Evolutionary conservation across 2,797 vertebrate species (phyloP).

Genomic region (Pangasius djambal): DNA sequence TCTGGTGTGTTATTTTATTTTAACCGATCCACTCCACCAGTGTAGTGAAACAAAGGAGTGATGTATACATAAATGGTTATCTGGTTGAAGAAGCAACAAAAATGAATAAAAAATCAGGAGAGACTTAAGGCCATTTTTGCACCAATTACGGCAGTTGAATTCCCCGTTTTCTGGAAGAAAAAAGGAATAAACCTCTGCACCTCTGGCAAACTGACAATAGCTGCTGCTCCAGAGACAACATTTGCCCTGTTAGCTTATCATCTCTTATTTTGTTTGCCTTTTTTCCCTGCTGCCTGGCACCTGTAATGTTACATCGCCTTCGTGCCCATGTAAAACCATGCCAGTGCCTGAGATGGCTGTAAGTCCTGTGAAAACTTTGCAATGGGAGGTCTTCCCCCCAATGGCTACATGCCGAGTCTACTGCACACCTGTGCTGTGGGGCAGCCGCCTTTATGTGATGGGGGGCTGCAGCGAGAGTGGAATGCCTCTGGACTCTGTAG

Average conservation of each 20-base stretch:
- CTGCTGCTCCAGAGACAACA: constrained; percentile 26
- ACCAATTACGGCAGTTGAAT: constrained; percentile 24
- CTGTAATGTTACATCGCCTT: constrained; percentile 72
- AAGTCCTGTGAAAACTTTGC: constrained; percentile 80
- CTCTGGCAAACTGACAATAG: constrained; percentile 48
- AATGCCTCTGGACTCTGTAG: constrained; percentile 82
- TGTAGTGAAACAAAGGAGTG: constrained; percentile 2
- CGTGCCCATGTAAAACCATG: constrained; percentile 72
- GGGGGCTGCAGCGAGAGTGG: constrained; percentile 90
- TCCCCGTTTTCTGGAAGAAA: not conserved
- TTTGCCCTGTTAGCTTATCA: constrained; percentile 15
- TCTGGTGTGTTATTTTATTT: constrained; percentile 5
- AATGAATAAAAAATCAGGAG: constrained; percentile 52
- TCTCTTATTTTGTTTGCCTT: constrained; percentile 48
- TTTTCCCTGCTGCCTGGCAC: constrained; percentile 19
- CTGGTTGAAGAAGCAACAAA: constrained; percentile 31
- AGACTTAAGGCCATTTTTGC: constrained; percentile 44
- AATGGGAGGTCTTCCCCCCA: constrained; percentile 89
- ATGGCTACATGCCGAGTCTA: constrained; percentile 94
- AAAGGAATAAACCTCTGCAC: not conserved
- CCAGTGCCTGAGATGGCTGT: constrained; percentile 85
- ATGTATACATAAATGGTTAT: constrained; percentile 25
- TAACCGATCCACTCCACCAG: not conserved
- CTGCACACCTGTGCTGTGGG: constrained; percentile 83
- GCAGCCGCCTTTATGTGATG: constrained; percentile 89